phyloP scores from a whole-genome alignment of 2,797 vertebrate genomes.

The Microctenopoma stevenorrisi region DNA sequence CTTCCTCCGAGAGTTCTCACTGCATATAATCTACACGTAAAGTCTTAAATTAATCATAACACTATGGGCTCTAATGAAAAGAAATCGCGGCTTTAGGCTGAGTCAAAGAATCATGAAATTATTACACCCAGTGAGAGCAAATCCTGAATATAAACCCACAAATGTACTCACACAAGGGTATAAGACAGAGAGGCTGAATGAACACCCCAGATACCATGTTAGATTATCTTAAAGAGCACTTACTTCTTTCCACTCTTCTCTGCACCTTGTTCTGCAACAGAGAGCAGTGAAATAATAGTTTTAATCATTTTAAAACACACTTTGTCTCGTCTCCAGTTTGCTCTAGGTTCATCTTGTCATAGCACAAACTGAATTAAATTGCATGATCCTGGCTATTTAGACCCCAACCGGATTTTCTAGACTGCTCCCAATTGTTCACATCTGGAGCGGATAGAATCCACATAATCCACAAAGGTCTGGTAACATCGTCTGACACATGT shows the following conservation, averaged over 20 bases:
- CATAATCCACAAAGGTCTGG: constrained; percentile 1
- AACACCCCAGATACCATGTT: constrained; percentile 23
- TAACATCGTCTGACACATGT: constrained; percentile 25
- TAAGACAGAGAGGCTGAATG: constrained; percentile 1
- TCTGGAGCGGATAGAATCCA: constrained; percentile 32
- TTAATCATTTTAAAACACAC: too few species aligned
- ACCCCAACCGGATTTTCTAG: constrained; percentile 11
- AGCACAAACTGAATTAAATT: not conserved
- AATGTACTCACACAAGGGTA: not conserved
- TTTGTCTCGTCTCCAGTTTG: not conserved
- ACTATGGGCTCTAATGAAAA: constrained; percentile 24
- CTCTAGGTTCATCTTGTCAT: constrained; percentile 6
- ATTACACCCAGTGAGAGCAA: constrained; percentile 24
- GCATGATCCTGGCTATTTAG: not conserved
- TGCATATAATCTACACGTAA: constrained; percentile 46
- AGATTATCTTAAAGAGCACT: constrained; percentile 75
- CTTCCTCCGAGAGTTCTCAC: constrained; percentile 18
- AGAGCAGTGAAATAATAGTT: not conserved
- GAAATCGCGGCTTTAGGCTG: constrained; percentile 51
- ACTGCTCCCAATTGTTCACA: constrained; percentile 26
- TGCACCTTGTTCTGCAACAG: constrained; percentile 87
- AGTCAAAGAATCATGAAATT: constrained; percentile 36
- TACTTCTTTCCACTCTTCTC: constrained; percentile 92
- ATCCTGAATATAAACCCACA: constrained; percentile 18
- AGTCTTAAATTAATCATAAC: constrained; percentile 54